Base-by-base conservation (phyloP, 2,888 invertebrate genomes). In the Augiades crinisus region DNA sequence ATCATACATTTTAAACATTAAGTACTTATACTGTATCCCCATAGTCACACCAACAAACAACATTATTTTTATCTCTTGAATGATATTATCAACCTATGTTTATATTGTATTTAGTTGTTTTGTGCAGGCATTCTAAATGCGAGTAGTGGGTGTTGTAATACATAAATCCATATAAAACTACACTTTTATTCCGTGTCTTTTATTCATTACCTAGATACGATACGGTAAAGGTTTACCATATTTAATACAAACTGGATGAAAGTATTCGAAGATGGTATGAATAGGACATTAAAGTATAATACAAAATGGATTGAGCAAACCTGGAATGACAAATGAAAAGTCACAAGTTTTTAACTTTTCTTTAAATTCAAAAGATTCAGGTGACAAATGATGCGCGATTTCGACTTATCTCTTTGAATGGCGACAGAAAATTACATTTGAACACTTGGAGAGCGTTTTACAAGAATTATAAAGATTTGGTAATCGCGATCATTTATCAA, bases 321-420 rank as follows among this genome's bases (percentile, higher is more conserved):
- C 30, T 37, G 14, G 3, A n/a, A 17, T 36, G 27, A 30, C 19
- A 50, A 36, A 50, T 36, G 10, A 10, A 16, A 8, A 37, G 19
- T 41, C 17, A n/a, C 12, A 49, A 49, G 22, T 33, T 31, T 33
- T 7, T 14, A 33, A 40, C 24, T 47, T 40, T 40, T 10, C 40
- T 5, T n/a, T 22, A 1, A 41, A 49, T 34, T 51, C 36, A 10
- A 49, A 51, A 44, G 36, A 49, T 34, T 12, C 17, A 12, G 2
- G 21, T 44, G 30, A 44, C 13, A 51, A 44, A 51, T 31, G 36
- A 44, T 31, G 30, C 21, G 14, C 22, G 33, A 33, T 16, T 40
- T 40, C 33, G 40, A 47, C 22, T 47, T 38, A 38, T 47, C 38
- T 24, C 17, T 24, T 50, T 50, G 24, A 49, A 50, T 27, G 38